Conservation (phyloP, 2,888 invertebrate genomes). For the Platycnemis pennipes region DNA sequence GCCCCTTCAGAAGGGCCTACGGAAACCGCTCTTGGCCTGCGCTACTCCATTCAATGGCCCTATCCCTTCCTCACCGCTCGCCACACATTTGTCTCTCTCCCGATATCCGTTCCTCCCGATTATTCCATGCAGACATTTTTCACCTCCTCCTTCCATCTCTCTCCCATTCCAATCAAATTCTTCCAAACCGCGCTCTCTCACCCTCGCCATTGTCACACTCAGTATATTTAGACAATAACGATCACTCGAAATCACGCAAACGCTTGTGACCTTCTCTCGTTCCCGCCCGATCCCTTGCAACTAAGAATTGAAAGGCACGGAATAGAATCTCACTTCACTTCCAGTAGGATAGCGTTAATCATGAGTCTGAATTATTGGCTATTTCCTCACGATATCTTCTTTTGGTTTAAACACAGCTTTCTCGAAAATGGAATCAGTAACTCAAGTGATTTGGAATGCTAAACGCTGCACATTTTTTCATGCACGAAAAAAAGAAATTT, state of each 20-base stretch:
- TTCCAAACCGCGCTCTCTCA: neutral
- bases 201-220: neutral
- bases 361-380: too few relatives aligned
- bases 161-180: neutral
- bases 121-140: neutral
- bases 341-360: too few relatives aligned
- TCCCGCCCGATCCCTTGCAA: neutral
- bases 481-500: too few relatives aligned
- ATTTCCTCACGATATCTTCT: too few relatives aligned
- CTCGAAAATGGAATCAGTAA: too few relatives aligned
- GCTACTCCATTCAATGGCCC: constrained; percentile 36
- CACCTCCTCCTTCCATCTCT: neutral
- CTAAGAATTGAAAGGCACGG: too few relatives aligned
- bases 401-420: too few relatives aligned
- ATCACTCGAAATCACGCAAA: neutral
- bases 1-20: constrained; percentile 31
- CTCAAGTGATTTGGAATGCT: too few relatives aligned
- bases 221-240: neutral
- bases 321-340: too few relatives aligned
- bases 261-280: neutral
- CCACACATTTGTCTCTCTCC: neutral
- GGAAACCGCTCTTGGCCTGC: constrained; percentile 33
- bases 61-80: neutral
- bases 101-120: neutral
- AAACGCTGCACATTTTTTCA: too few relatives aligned